Evolutionary conservation across 2,113 vertebrate genomes (phyloP), one percentile per base, ranked within the genome.

Genomic region (Limnothrissa miodon): DNA sequence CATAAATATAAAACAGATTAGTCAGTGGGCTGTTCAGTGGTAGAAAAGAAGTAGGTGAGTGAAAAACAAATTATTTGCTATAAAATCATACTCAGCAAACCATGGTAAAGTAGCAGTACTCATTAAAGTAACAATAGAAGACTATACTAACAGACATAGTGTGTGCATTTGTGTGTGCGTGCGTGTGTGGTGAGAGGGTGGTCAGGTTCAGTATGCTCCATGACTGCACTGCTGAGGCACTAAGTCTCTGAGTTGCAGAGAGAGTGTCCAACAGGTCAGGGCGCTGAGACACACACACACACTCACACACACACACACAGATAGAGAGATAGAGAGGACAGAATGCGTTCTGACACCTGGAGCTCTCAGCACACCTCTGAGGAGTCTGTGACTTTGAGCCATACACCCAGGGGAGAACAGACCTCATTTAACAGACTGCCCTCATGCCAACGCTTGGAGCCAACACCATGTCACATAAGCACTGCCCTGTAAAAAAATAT

Each of bases 361-460:
- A 36, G 13, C 62, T 33, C 9, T 33, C 62, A 33, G 62, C 33
- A 36, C 66, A 33, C 66, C 66, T 74, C 25, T 74, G 66, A 25
- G 10, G 66, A 74, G 66, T 74, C 29, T 74, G 66, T 36, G 66
- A 74, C 66, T 74, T 74, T 74, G 66, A 74, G 66, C 33, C 25
- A 36, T 74, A 3, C 11, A 74, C 29, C 33, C 66, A 74, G 66
- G 2, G 33, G 25, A 74, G 66, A 33, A 74, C 25, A 33, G 66
- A 74, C 29, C 66, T 33, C 29, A 39, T 74, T 39, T 74, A 74
- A 74, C 29, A 74, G 25, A 74, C 66, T 33, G 66, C 66, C 66
- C 36, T 33, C 66, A 0, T 11, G 66, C 13, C 29, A 74, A 15
- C 33, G 66, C 66, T 36, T 36, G 33, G 25, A 74, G 29, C 33